A percentile compares a stretch with the other conserved stretches of the same genome.
phyloP scores from a whole-genome alignment of 1,140 invertebrate genomes.

The Hydropsyche tenuis region DNA sequence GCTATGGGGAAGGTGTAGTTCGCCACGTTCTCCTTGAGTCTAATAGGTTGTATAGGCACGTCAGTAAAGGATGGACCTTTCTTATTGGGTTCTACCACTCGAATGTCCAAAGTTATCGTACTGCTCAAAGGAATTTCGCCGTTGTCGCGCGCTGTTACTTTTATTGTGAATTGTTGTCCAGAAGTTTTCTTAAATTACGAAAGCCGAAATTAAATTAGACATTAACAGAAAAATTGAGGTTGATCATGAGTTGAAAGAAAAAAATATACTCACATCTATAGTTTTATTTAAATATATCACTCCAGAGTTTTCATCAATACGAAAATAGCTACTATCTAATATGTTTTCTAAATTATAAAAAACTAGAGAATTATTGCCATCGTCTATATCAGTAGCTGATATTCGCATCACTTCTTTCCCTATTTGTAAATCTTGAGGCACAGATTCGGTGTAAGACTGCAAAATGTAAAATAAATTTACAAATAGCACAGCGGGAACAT shows the following conservation, averaged over 20 bases:
- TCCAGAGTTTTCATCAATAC: constrained; percentile 77
- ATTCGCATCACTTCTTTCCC: constrained; percentile 84
- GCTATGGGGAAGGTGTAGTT: constrained; percentile 73
- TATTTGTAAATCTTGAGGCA: constrained; percentile 74
- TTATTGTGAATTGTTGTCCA: constrained; percentile 74
- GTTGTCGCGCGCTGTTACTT: constrained; percentile 70
- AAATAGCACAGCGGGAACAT: no score
- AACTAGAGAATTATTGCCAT: constrained; percentile 83
- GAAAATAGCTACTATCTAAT: constrained; percentile 73
- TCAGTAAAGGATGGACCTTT: constrained; percentile 79
- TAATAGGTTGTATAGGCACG: constrained; percentile 66
- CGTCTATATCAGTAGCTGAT: constrained; percentile 87
- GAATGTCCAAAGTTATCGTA: constrained; percentile 78
- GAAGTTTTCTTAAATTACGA: constrained; percentile 65
- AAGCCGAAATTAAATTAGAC: neutral
- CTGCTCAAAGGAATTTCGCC: constrained; percentile 69
- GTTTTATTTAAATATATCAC: constrained; percentile 77
- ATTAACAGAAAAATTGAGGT: constrained; percentile 17
- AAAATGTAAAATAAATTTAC: constrained; percentile 47
- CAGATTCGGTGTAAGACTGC: constrained; percentile 76
- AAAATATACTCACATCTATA: constrained; percentile 68
- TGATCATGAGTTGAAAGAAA: neutral
- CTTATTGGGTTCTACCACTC: constrained; percentile 86
- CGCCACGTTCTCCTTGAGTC: constrained; percentile 74
- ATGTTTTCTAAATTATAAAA: constrained; percentile 68